Evolutionary conservation across 2,797 vertebrate species (phyloP), one percentile per base, ranked within the genome.

Genomic region (Tiaroga cobitis): DNA sequence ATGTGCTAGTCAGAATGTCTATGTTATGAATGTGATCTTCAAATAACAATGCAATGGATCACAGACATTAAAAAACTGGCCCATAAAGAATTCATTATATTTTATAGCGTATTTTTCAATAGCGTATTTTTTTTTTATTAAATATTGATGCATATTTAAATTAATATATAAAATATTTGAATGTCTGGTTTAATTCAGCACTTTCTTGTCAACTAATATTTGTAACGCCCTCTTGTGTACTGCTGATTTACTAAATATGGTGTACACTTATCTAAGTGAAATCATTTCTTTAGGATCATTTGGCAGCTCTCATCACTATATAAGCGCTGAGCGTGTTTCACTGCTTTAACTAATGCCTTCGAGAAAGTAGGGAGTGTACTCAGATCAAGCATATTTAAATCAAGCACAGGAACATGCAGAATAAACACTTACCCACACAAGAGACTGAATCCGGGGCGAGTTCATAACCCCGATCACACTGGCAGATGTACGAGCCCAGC

Each of bases 401-500:
- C 39, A 72, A 59, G 21, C 51, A 77, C 15, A 51, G 59, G 39
- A 37, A 39, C 41, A 19, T 32, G 13, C 26, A 51, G 46, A 21
- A 19, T 21, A 13, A 29, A 61, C 16, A 34, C 89, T 89, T 91
- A 98, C 98, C 98, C 96, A 97, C 95, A 90, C 98, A 99, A 90
- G 96, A 96, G 88, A 97, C 94, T 39, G 96, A 93, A 90, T 99
- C 97, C 13, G 94, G 93, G 81, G 97, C 97, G 83, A 99, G 91
- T 88, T 99, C 97, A 61, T 96, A 99, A 76, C 98, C 98, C 88
- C 96, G 96, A 32, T 97, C 96, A 86, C 98, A 99, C 88, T 98
- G 97, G 90, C 98, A 99, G 89, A 99, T 94, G 94, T 97, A 99
- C 39, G 98, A 99, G 77, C 98, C 97, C 29, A 98, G 94, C 86